These are phyloP conservation scores for Mustelus asterias DNA, from an alignment of 2,113 vertebrate species.

Conservation along the genomic window DNA sequence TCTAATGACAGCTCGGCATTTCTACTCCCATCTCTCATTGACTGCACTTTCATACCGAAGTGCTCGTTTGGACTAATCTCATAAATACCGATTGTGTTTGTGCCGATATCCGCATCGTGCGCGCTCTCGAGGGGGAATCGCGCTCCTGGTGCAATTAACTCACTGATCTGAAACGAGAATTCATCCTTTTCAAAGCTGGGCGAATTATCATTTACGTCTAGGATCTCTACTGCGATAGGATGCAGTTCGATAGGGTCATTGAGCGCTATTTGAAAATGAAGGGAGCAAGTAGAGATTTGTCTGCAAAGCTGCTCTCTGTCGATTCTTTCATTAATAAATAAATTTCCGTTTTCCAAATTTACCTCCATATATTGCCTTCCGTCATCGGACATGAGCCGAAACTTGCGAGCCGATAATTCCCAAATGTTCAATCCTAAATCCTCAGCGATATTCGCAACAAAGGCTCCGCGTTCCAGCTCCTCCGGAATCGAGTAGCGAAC, in stretches of 20 bases:
- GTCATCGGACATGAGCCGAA: slow-evolving; percentile 55
- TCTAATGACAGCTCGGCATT: slow-evolving; percentile 49
- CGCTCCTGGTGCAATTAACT: slow-evolving; percentile 50
- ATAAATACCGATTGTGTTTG: slow-evolving; percentile 61
- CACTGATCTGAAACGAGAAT: slow-evolving; percentile 56
- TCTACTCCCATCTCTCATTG: slow-evolving; percentile 46
- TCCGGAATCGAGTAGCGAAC: slow-evolving; percentile 61
- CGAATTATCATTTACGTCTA: slow-evolving; percentile 59
- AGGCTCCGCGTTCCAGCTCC: slow-evolving; percentile 57
- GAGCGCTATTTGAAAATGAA: slow-evolving; percentile 56
- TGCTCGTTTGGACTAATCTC: slow-evolving; percentile 50
- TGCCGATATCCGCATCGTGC: slow-evolving; percentile 59
- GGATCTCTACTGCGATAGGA: slow-evolving; percentile 54
- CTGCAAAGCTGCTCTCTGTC: slow-evolving; percentile 61
- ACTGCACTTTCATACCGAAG: slow-evolving; percentile 51
- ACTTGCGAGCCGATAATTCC: slow-evolving; percentile 50
- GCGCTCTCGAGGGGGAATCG: slow-evolving; percentile 61
- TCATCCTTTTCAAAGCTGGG: slow-evolving; percentile 51
- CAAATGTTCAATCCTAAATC: slow-evolving; percentile 54
- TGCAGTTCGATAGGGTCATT: slow-evolving; percentile 66
- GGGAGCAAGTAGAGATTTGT: slow-evolving; percentile 49
- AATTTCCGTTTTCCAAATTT: slow-evolving; percentile 54
- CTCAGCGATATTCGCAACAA: slow-evolving; percentile 62
- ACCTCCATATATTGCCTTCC: slow-evolving; percentile 58
- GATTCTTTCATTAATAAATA: slow-evolving; percentile 60